phyloP scores from a whole-genome alignment of 2,113 vertebrate species.

The Barbus barbus region DNA sequence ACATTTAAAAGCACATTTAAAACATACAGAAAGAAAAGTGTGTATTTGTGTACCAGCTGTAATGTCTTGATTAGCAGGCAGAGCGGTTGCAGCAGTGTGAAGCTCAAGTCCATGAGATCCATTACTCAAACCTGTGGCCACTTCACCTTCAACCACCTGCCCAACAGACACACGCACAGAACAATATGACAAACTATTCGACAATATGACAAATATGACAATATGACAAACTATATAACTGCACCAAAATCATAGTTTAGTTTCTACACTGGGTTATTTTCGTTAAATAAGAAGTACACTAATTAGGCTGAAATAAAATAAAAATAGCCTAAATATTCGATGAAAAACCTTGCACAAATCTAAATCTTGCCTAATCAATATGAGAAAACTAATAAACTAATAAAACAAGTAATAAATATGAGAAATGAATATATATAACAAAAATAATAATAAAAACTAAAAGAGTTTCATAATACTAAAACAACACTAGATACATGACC shows the following conservation, averaged over 20 bases:
- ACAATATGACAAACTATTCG: neutral
- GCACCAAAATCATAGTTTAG: neutral
- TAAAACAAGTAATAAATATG: neutral
- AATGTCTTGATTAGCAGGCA: slow-evolving; percentile 83
- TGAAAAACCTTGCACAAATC: neutral
- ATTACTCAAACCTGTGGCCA: slow-evolving; percentile 77
- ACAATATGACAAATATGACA: no score
- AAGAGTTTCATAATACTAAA: neutral
- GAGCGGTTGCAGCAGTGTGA: slow-evolving; percentile 77
- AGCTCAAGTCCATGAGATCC: slow-evolving; percentile 85
- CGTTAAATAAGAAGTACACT: no score
- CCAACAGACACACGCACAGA: slow-evolving; percentile 72
- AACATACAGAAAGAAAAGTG: neutral
- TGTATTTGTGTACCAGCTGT: slow-evolving; percentile 53
- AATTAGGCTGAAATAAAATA: neutral
- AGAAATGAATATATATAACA: neutral
- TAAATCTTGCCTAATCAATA: no score
- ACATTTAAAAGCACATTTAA: neutral
- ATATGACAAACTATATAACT: neutral
- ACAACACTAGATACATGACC: neutral
- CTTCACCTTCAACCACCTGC: slow-evolving; percentile 87
- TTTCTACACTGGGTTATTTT: neutral
- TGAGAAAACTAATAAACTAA: neutral
- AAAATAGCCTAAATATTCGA: neutral
- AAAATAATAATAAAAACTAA: neutral